phyloP scores from a whole-genome alignment of 2,113 vertebrate genomes.

The Probosciger aterrimus region DNA sequence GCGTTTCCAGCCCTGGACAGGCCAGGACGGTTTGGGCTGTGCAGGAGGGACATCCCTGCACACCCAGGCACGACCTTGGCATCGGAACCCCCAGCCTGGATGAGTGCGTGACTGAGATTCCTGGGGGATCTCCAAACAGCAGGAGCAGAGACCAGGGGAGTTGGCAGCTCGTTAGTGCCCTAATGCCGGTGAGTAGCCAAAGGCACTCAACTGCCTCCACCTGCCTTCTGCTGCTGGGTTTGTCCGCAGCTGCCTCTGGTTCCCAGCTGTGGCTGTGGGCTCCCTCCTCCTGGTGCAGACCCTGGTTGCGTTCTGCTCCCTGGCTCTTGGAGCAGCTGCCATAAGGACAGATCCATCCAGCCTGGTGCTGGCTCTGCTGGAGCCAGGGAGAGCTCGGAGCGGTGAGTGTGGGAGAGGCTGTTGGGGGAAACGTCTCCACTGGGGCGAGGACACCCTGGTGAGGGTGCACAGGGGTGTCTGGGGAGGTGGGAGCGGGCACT shows the following conservation, averaged over 20 bases:
- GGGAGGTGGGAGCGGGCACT: background rate
- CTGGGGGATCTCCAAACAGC: background rate
- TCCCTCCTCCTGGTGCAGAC: background rate
- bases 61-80: no score
- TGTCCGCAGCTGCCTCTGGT: background rate
- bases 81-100: background rate
- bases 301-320: background rate
- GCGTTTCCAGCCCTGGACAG: no score
- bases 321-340: no score
- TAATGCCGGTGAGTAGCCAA: background rate
- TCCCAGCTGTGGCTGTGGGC: background rate
- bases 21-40: no score
- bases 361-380: background rate
- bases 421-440: background rate
- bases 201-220: background rate
- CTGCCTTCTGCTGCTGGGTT: background rate
- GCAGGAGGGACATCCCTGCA: background rate
- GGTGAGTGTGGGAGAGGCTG: background rate
- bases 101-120: background rate
- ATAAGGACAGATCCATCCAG: background rate
- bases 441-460: background rate
- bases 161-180: background rate
- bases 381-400: accelerated
- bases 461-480: background rate
- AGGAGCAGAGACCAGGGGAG: background rate